A percentile compares a stretch with the other conserved stretches of the same genome.
Conservation (phyloP, 1,140 invertebrate species). For the Lordiphosa mommai region DNA sequence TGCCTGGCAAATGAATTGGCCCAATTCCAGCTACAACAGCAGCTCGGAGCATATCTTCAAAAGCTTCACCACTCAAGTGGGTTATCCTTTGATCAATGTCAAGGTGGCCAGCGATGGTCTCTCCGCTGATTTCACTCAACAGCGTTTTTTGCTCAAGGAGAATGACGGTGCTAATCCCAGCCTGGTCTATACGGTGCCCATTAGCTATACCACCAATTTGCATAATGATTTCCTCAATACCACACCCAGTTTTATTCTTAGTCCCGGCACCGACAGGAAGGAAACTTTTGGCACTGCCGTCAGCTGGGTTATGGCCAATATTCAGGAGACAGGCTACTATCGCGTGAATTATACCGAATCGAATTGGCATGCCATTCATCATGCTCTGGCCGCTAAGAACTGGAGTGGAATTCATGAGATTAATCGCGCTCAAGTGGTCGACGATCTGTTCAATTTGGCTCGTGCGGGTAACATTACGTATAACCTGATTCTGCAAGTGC, state of each 20-base stretch:
- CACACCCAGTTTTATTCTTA: conserved; percentile 79
- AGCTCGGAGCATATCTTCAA: conserved; percentile 81
- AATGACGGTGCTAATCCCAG: conserved; percentile 35
- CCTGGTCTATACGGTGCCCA: conserved; percentile 83
- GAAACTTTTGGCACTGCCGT: not conserved
- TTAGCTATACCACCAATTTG: conserved; percentile 81
- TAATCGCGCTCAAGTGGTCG: conserved; percentile 90
- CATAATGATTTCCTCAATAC: conserved; percentile 81
- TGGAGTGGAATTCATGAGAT: conserved; percentile 83
- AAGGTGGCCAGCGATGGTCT: conserved; percentile 49
- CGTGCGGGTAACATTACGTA: conserved; percentile 80
- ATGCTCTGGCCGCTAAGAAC: conserved; percentile 80
- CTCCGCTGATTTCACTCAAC: conserved; percentile 71
- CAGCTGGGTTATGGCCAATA: conserved; percentile 86
- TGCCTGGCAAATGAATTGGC: conserved; percentile 81
- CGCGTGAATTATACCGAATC: conserved; percentile 88
- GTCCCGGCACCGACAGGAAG: conserved; percentile 16
- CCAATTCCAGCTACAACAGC: conserved; percentile 5
- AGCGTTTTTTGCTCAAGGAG: conserved; percentile 81
- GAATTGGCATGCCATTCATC: conserved; percentile 84
- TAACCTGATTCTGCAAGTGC: conserved; percentile 81
- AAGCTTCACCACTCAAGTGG: conserved; percentile 87
- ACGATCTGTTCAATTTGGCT: conserved; percentile 86
- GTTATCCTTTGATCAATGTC: conserved; percentile 85
- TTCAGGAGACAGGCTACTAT: conserved; percentile 87